Conservation (phyloP, 2,888 invertebrate species). For the Cheilosia variabilis region DNA sequence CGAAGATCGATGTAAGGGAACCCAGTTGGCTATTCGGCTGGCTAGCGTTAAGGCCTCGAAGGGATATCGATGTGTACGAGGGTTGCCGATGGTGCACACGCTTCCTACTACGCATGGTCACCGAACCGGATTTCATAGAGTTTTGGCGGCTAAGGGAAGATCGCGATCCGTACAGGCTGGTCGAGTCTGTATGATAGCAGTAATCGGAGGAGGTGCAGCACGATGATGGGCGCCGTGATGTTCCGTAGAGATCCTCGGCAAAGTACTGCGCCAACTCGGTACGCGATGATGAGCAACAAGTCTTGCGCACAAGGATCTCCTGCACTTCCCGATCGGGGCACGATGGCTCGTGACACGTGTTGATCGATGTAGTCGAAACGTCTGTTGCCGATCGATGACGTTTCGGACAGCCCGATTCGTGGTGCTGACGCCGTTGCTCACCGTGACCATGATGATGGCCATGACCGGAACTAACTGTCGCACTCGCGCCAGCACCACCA, state of each 20-base stretch:
- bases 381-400: slow-evolving; percentile 83
- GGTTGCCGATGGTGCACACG: slow-evolving; percentile 81
- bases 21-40: slow-evolving; percentile 81
- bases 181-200: slow-evolving; percentile 83
- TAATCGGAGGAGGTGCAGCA: slow-evolving; percentile 84
- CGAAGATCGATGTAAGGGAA: slow-evolving; percentile 82
- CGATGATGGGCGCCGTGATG: slow-evolving; percentile 81
- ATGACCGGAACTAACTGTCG: slow-evolving; percentile 78
- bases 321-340: slow-evolving; percentile 82
- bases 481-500: slow-evolving; percentile 70
- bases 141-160: slow-evolving; percentile 83
- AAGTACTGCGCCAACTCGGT: slow-evolving; percentile 83
- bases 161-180: slow-evolving; percentile 83
- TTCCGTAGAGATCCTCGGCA: slow-evolving; percentile 82
- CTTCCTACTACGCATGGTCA: slow-evolving; percentile 80
- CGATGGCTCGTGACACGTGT: slow-evolving; percentile 81
- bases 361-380: slow-evolving; percentile 81
- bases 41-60: slow-evolving; percentile 82
- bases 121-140: slow-evolving; percentile 82
- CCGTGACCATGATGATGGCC: slow-evolving; percentile 77
- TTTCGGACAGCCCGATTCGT: slow-evolving; percentile 78
- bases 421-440: slow-evolving; percentile 71
- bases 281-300: slow-evolving; percentile 80
- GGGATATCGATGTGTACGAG: slow-evolving; percentile 82
- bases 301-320: slow-evolving; percentile 82